Conservation (phyloP, 2,888 invertebrate species). For the Cryptus armator region DNA sequence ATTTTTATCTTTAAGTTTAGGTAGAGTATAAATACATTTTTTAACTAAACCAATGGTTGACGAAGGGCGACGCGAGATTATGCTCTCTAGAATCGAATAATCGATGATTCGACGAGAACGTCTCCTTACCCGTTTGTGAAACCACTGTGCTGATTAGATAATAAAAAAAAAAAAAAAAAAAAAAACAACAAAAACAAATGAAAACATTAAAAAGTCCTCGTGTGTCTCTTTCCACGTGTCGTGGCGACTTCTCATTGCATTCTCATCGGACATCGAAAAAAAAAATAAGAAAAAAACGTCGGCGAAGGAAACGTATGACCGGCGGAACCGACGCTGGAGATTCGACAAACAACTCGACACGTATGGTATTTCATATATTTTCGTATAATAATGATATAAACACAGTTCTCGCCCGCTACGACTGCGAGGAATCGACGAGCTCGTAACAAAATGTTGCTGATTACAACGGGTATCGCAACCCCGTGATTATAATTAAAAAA, state of each 20-base stretch:
- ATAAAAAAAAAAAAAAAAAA: slow-evolving; percentile 72
- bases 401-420: slow-evolving; percentile 31
- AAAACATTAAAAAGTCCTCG: slow-evolving; percentile 5
- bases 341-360: neutral
- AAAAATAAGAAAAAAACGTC: neutral
- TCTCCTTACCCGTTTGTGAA: slow-evolving; percentile 60
- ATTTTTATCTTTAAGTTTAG: slow-evolving; percentile 76
- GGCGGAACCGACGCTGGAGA: too few relatives aligned
- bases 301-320: neutral
- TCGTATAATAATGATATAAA: slow-evolving; percentile 47
- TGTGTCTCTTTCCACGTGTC: neutral
- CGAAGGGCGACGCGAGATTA: slow-evolving; percentile 43
- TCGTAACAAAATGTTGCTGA: slow-evolving; percentile 21
- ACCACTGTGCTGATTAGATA: slow-evolving; percentile 77
- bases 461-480: slow-evolving; percentile 12
- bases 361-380: slow-evolving; percentile 52
- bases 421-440: slow-evolving; percentile 22
- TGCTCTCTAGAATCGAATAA: slow-evolving; percentile 56
- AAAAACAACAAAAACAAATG: slow-evolving; percentile 59
- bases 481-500: slow-evolving; percentile 27
- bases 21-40: slow-evolving; percentile 77
- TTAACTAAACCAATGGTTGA: slow-evolving; percentile 72
- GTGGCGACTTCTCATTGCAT: neutral
- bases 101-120: slow-evolving; percentile 43
- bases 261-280: neutral